Percentiles rank a stretch among this genome's conserved stretches.
Conservation (phyloP, 2,113 vertebrate genomes). For the Holacanthus passer region DNA sequence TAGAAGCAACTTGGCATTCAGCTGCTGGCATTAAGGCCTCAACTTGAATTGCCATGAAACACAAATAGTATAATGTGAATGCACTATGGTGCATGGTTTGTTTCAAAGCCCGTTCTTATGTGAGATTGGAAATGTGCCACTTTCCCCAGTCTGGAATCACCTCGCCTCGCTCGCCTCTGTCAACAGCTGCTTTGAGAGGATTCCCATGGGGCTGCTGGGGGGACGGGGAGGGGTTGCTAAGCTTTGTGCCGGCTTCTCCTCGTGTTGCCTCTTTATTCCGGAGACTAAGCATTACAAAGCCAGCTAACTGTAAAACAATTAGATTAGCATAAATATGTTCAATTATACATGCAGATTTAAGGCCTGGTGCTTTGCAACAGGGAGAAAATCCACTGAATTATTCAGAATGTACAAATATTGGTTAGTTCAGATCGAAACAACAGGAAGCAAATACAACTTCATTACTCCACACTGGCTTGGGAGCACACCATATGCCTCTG, state of each 20-base stretch:
- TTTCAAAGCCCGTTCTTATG: conserved; percentile 54
- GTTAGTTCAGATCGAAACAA: conserved; percentile 68
- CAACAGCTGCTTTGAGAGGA: conserved; percentile 67
- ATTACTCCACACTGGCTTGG: conserved; percentile 57
- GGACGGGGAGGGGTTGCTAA: conserved; percentile 16
- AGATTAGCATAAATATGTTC: conserved; percentile 75
- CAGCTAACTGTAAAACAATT: conserved; percentile 76
- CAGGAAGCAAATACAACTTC: conserved; percentile 59
- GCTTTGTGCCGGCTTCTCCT: conserved; percentile 46
- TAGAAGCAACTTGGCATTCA: conserved; percentile 26
- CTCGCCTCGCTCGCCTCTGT: conserved; percentile 52
- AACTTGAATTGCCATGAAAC: conserved; percentile 42
- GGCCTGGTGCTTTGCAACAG: conserved; percentile 47
- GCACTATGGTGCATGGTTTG: conserved; percentile 23
- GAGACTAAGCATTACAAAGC: conserved; percentile 72
- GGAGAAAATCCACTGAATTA: conserved; percentile 58
- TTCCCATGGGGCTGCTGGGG: conserved; percentile 46
- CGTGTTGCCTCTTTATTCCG: conserved; percentile 63
- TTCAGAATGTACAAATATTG: conserved; percentile 70
- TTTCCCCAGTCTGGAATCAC: conserved; percentile 42
- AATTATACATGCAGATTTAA: conserved; percentile 77
- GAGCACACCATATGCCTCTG: conserved; percentile 59
- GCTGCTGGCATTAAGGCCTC: conserved; percentile 37
- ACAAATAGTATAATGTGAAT: conserved; percentile 44
- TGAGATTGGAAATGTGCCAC: conserved; percentile 65